Percentiles rank a stretch among this genome's conserved stretches.
Evolutionary conservation across 2,888 invertebrate species (phyloP).

Genomic region (Melieria omissa): DNA sequence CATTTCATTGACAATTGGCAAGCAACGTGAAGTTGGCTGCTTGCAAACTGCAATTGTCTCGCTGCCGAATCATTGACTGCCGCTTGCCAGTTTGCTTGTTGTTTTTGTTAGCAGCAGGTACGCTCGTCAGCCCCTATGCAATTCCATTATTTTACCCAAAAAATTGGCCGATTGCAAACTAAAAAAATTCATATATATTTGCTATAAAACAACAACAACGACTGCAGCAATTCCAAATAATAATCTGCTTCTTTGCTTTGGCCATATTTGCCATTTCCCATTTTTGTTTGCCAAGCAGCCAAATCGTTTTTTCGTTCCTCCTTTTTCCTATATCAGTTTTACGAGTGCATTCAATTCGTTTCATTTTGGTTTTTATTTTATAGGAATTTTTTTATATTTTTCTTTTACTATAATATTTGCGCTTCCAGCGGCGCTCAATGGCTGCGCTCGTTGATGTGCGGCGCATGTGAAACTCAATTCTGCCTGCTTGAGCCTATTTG

Average conservation of each 20-base stretch:
- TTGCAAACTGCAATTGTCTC: too few species aligned
- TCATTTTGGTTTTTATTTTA: background rate
- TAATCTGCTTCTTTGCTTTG: background rate
- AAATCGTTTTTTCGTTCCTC: background rate
- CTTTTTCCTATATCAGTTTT: constrained; percentile 1
- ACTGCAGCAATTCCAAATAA: constrained; percentile 2
- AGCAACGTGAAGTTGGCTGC: too few species aligned
- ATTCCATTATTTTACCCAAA: too few species aligned
- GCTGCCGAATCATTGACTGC: too few species aligned
- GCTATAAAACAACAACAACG: background rate
- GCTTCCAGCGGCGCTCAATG: constrained; percentile 39
- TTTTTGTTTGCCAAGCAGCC: too few species aligned
- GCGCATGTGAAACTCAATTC: constrained; percentile 43
- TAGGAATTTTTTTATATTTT: constrained; percentile 21
- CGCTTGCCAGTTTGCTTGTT: too few species aligned
- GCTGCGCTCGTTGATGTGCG: background rate
- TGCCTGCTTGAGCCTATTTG: constrained; percentile 49
- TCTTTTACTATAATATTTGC: constrained; percentile 24
- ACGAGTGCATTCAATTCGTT: background rate
- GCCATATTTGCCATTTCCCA: background rate
- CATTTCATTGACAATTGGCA: too few species aligned
- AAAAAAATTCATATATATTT: too few species aligned
- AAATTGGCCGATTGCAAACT: too few species aligned
- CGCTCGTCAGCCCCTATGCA: too few species aligned
- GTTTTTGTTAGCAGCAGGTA: too few species aligned